Evolutionary conservation across 1,140 invertebrate species (phyloP), one percentile per base, ranked within the genome.

Genomic region (Cherax destructor): DNA sequence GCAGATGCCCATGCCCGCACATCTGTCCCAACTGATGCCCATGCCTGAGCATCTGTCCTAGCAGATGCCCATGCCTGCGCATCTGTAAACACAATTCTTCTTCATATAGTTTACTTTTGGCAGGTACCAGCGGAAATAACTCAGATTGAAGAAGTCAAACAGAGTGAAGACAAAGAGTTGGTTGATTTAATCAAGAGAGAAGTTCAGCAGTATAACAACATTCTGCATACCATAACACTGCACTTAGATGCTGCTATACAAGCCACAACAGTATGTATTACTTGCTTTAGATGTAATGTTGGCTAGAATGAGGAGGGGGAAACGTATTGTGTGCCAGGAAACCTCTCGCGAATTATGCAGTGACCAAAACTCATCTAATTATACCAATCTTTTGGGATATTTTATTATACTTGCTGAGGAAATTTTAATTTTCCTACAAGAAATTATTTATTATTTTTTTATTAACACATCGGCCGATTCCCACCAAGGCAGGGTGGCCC

Each of bases 71-170:
- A 69, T 69, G 13, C 1, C n/a, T 69, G 13, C 65, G 1, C 30
- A 30, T 6, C 10, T 74, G n/a, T 9, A 47, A n/a, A 9, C 72
- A 52, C n/a, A 16, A 49, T 59, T 69, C 59, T 47, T 18, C 5
- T 50, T 50, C 5, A 83, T n/a, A 5, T 24, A 18, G 3, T 18
- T n/a, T 56, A 56, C 5, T 56, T 79, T 30, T 52, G 24, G 18
- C 47, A 91, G 89, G 30, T 91, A 21, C 89, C 89, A n/a, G 59
- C 10, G 49, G 52, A 76, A 41, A 69, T 91, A 49, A 50, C 13
- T 11, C n/a, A 80, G 30, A 21, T 77, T 59, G 89, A 86, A 1
- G 76, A 79, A 59, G 74, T 91, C 3, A 50, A 50, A 24, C 24
- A 61, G 18, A 50, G 52, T 69, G 83, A 86, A 13, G 89, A 91